Evolutionary conservation across 2,888 invertebrate species (phyloP).

Genomic region (Colletes collaris): DNA sequence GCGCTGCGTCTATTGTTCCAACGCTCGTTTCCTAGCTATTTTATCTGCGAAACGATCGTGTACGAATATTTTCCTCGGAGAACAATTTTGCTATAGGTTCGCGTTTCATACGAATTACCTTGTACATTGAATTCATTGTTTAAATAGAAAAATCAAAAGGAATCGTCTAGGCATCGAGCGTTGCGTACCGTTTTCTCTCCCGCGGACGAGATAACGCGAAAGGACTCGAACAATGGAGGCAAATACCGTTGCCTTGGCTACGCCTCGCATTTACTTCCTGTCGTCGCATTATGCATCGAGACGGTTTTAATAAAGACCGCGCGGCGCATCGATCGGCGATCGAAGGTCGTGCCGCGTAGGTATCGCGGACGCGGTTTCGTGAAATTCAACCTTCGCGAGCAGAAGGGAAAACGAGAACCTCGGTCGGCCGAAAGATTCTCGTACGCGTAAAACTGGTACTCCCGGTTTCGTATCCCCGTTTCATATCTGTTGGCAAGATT

Average conservation of each 20-base stretch:
- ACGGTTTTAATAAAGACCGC: constrained; percentile 17
- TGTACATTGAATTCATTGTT: constrained; percentile 3
- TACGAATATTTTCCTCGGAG: too few relatives aligned
- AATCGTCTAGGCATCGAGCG: constrained; percentile 1
- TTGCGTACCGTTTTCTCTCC: not conserved
- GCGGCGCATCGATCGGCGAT: constrained; percentile 30
- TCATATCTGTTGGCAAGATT: constrained; percentile 42
- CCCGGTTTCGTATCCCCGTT: constrained; percentile 17
- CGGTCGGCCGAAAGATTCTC: not conserved
- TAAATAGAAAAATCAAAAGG: constrained; percentile 6
- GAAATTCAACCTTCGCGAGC: constrained; percentile 3
- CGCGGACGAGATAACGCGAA: constrained; percentile 8
- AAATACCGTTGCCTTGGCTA: constrained; percentile 34
- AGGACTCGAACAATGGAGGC: constrained; percentile 30
- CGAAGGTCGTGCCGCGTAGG: constrained; percentile 33
- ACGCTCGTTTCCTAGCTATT: too few relatives aligned
- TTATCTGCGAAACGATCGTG: too few relatives aligned
- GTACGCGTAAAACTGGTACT: not conserved
- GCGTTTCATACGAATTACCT: not conserved
- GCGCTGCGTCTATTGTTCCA: too few relatives aligned
- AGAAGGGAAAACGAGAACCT: not conserved
- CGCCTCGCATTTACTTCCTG: constrained; percentile 39
- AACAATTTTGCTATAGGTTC: too few relatives aligned
- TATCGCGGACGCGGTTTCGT: not conserved
- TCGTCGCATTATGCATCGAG: constrained; percentile 22